These are phyloP conservation scores for Nephrotoma guestfalica DNA, from an alignment of 2,888 invertebrate species.

Conservation along the genomic window DNA sequence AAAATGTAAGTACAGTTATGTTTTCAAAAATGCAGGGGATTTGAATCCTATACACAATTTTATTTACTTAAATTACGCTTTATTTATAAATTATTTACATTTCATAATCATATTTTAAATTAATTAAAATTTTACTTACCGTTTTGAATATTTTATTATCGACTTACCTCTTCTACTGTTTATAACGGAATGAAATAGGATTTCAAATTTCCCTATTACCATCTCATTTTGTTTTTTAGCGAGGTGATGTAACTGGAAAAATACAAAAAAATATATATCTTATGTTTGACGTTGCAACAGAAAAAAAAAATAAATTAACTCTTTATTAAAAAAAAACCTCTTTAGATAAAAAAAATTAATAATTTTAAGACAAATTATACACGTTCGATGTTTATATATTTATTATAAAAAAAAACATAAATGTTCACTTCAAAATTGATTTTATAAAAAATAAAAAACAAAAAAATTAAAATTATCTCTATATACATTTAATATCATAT, in stretches of 20 bases:
- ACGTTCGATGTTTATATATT: constrained; percentile 1
- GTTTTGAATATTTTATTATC: neutral
- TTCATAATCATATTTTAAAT: neutral
- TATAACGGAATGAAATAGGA: neutral
- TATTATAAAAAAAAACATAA: neutral
- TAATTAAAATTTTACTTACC: no score
- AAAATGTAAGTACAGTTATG: constrained; percentile 13
- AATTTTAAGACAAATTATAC: constrained; percentile 10
- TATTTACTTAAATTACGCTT: neutral
- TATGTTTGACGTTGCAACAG: constrained; percentile 14
- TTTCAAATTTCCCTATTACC: neutral
- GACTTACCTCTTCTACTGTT: neutral
- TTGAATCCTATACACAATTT: neutral
- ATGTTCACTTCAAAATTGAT: constrained; percentile 2
- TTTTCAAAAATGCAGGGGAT: neutral
- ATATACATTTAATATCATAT: constrained; percentile 11
- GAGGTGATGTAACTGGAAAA: neutral
- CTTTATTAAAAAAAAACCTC: constrained; percentile 9
- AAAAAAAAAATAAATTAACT: neutral
- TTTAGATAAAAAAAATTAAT: constrained; percentile 6
- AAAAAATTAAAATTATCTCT: constrained; percentile 7
- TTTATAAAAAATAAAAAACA: neutral
- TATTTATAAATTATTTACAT: neutral
- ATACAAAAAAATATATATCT: constrained; percentile 12
- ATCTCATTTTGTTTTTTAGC: neutral